These are phyloP conservation scores for Drosophila asahinai DNA, from an alignment of 1,140 invertebrate genomes.

Conservation along the genomic window DNA sequence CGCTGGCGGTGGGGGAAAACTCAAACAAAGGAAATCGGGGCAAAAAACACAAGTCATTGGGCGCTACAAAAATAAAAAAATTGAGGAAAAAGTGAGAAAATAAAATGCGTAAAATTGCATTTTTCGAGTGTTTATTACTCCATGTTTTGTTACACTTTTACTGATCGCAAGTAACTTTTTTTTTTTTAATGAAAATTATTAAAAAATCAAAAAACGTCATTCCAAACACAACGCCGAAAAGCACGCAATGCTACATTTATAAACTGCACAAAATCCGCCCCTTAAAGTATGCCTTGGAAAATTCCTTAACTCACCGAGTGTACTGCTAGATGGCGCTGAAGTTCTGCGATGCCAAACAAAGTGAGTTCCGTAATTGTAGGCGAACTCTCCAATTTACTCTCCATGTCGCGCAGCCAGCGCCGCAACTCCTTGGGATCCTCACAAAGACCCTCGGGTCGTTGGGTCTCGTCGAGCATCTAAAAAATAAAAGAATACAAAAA, in stretches of 20 bases:
- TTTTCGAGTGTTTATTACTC: conserved; percentile 1
- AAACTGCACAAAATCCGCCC: background rate
- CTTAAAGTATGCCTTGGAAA: background rate
- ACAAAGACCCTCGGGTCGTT: conserved; percentile 66
- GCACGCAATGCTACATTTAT: background rate
- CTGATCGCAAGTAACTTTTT: conserved; percentile 15
- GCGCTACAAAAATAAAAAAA: conserved; percentile 10
- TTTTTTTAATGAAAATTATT: background rate
- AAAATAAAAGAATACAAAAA: background rate
- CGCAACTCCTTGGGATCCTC: conserved; percentile 84
- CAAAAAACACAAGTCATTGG: conserved; percentile 64
- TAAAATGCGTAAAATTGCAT: conserved; percentile 66
- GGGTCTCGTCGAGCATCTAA: conserved; percentile 75
- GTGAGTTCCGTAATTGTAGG: conserved; percentile 77
- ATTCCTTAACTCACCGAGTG: conserved; percentile 75
- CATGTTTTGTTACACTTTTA: conserved; percentile 65
- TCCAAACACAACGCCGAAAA: background rate
- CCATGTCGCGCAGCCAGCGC: conserved; percentile 87
- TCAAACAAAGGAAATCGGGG: conserved; percentile 1
- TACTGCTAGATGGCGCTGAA: conserved; percentile 76
- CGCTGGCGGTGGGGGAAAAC: conserved; percentile 15
- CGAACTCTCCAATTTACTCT: conserved; percentile 72
- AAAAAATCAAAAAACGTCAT: background rate
- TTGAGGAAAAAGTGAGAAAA: conserved; percentile 12
- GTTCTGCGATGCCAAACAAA: conserved; percentile 64